Evolutionary conservation across 2,888 invertebrate species (phyloP).

Genomic region (Leucozona laternaria): DNA sequence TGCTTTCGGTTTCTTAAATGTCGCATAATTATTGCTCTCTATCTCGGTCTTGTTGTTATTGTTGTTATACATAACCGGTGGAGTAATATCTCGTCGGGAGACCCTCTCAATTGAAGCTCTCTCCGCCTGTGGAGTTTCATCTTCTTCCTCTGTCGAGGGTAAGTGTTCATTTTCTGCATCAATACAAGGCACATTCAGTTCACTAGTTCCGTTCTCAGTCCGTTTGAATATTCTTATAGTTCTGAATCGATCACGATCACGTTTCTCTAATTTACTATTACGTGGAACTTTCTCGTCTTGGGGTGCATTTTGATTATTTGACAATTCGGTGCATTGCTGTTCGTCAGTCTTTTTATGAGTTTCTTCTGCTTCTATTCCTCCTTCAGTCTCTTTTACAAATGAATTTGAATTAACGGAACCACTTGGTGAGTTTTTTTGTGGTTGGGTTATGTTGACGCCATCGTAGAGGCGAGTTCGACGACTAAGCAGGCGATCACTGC

Average conservation of each 20-base stretch:
- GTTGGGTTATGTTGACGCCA: slow-evolving; percentile 80
- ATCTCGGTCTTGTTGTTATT: slow-evolving; percentile 62
- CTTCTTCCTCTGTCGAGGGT: slow-evolving; percentile 62
- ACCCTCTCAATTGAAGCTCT: slow-evolving; percentile 73
- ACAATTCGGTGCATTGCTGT: slow-evolving; percentile 74
- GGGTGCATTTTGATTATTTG: slow-evolving; percentile 72
- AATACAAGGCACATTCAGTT: slow-evolving; percentile 83
- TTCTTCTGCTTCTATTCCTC: slow-evolving; percentile 58
- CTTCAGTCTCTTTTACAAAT: slow-evolving; percentile 78
- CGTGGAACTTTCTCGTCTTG: slow-evolving; percentile 57
- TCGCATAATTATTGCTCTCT: slow-evolving; percentile 77
- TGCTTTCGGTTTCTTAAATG: slow-evolving; percentile 82
- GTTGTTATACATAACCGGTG: slow-evolving; percentile 75
- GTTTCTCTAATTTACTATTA: slow-evolving; percentile 78
- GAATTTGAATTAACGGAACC: slow-evolving; percentile 78
- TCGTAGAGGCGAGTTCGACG: slow-evolving; percentile 83
- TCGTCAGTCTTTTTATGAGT: slow-evolving; percentile 70
- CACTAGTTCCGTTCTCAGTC: slow-evolving; percentile 76
- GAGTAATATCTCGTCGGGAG: slow-evolving; percentile 79
- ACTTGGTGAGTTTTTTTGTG: slow-evolving; percentile 63
- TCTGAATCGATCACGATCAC: slow-evolving; percentile 83
- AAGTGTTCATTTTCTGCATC: slow-evolving; percentile 78
- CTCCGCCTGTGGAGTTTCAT: slow-evolving; percentile 54
- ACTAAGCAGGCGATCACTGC: slow-evolving; percentile 81
- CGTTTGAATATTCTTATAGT: slow-evolving; percentile 82